A percentile compares a stretch with the other conserved stretches of the same genome.
Conservation (phyloP, 2,888 invertebrate species). For the Chloroclysta siterata region DNA sequence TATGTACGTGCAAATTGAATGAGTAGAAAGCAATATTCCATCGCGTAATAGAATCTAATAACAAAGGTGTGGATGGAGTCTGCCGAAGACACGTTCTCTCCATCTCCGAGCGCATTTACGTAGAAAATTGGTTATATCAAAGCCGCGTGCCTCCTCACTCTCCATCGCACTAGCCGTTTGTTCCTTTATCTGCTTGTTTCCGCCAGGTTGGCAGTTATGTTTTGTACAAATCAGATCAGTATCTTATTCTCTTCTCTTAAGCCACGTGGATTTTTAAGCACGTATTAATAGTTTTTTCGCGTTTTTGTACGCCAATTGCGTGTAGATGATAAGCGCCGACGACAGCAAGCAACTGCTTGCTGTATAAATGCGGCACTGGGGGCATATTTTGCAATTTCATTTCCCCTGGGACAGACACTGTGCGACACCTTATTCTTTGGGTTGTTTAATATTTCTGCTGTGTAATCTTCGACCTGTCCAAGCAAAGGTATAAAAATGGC, state of each 20-base stretch:
- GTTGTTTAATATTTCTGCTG: constrained; percentile 67
- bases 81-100: constrained; percentile 61
- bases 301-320: too few relatives aligned
- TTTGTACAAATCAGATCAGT: too few relatives aligned
- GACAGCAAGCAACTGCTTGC: constrained; percentile 6
- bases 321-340: too few relatives aligned
- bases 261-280: too few relatives aligned
- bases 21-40: constrained; percentile 32
- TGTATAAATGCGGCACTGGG: constrained; percentile 44
- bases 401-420: constrained; percentile 68
- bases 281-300: too few relatives aligned
- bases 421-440: constrained; percentile 69
- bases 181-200: too few relatives aligned
- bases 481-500: constrained; percentile 24
- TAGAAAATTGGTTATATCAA: background rate
- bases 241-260: too few relatives aligned
- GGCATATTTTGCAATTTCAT: constrained; percentile 80
- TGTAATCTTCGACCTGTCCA: constrained; percentile 62
- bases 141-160: background rate
- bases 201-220: too few relatives aligned
- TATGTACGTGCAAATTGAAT: constrained; percentile 23
- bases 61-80: constrained; percentile 45
- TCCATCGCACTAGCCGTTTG: too few relatives aligned
- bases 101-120: constrained; percentile 5
- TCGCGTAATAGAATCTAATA: constrained; percentile 43